Evolutionary conservation across 2,113 vertebrate genomes (phyloP).

Genomic region (Labrus mixtus): DNA sequence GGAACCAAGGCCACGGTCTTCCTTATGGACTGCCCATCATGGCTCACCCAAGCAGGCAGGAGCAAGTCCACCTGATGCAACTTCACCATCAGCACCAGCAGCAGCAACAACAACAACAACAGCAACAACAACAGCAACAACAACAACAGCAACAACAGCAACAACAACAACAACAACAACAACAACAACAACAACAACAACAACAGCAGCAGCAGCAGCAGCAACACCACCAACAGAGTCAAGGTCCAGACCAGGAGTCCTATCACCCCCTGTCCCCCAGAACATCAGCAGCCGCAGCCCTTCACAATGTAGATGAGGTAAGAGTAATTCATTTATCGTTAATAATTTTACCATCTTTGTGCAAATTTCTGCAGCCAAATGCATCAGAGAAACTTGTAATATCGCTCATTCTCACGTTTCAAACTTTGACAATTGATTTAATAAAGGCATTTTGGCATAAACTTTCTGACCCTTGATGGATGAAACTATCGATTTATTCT

Average conservation of each 20-base stretch:
- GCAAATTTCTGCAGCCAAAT: too few relatives aligned
- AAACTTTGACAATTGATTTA: too few relatives aligned
- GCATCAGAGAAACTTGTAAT: too few relatives aligned
- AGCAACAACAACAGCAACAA: slow-evolving; percentile 70
- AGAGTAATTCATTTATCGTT: neutral
- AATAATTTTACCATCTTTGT: too few relatives aligned
- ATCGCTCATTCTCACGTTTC: too few relatives aligned
- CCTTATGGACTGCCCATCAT: slow-evolving; percentile 92
- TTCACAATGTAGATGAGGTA: slow-evolving; percentile 98
- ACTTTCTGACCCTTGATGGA: too few relatives aligned
- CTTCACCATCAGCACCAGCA: slow-evolving; percentile 90
- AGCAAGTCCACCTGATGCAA: slow-evolving; percentile 94
- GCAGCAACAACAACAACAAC: slow-evolving; percentile 70
- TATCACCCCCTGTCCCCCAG: slow-evolving; percentile 92
- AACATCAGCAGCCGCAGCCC: slow-evolving; percentile 91
- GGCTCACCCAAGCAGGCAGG: slow-evolving; percentile 88
- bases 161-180: slow-evolving; percentile 62
- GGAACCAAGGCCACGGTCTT: slow-evolving; percentile 87
- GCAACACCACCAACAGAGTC: slow-evolving; percentile 72
- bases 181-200: slow-evolving; percentile 71
- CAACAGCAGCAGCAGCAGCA: slow-evolving; percentile 70
- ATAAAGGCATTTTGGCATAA: too few relatives aligned
- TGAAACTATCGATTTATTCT: too few relatives aligned
- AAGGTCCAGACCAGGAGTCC: slow-evolving; percentile 88
- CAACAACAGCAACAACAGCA: slow-evolving; percentile 83